Evolutionary conservation across 2,888 invertebrate species (phyloP), one percentile per base, ranked within the genome.

Genomic region (Oscheius sp.): DNA sequence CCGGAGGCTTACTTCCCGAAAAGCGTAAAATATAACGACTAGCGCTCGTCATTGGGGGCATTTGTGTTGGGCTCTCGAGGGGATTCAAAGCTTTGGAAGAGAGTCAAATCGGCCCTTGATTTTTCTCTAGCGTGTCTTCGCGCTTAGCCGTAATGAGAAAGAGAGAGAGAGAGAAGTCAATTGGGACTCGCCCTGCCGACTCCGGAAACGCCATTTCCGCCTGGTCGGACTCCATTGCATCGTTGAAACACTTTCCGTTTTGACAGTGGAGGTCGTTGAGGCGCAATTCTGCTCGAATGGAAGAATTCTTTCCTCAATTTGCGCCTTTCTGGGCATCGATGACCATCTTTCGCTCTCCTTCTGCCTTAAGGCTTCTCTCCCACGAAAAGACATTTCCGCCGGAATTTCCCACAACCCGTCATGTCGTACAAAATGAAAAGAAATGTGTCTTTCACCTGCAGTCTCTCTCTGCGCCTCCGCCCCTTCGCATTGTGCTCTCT

Each of bases 181-280:
- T 57, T 57, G 57, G 37, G 10, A 23, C 37, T 33, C 39, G 37
- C 25, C 37, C 57, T 57, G 34, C 57, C 33, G 57, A 25, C 34
- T 57, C 57, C 57, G 57, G 57, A 57, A 57, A 39, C 37, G 34
- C 57, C 57, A 57, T 57, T 57, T 57, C 57, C 57, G 57, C 57
- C n/a, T 52, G 52, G 52, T 25, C 52, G 52, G 52, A 52, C 37
- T 42, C n/a, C 42, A 15, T 12, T 27, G 29, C 52, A 29, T 34
- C 34, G 50, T 34, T 8, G 55, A 15, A 20, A 17, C 55, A 25
- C 37, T 57, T 37, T 57, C 57, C 57, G 39, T 57, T 57, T 31
- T 31, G 20, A 20, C 27, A 46, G 6, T 12, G 48, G 48, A 20
- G 23, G n/a, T n/a, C n/a, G n/a, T n/a, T n/a, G n/a, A n/a, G n/a